Evolutionary conservation across 2,113 vertebrate genomes (phyloP).

Genomic region (Gorsachius goisagi): DNA sequence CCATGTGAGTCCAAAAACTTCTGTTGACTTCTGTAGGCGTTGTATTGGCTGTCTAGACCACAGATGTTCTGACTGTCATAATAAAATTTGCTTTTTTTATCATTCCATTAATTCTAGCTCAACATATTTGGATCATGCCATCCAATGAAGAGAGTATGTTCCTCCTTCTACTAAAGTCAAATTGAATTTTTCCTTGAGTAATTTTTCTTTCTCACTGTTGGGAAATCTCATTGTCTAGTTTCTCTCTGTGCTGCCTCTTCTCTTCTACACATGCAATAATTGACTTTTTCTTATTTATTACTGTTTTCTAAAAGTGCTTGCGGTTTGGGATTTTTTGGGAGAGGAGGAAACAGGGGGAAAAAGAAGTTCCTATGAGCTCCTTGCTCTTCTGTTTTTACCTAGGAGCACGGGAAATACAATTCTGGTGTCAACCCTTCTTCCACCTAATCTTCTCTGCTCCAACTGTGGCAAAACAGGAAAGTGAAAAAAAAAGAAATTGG

Average conservation of each 20-base stretch:
- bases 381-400: neutral
- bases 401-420: neutral
- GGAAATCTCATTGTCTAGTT: neutral
- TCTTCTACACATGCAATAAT: neutral
- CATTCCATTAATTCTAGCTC: neutral
- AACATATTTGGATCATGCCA: neutral
- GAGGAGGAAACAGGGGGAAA: neutral
- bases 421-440: neutral
- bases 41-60: neutral
- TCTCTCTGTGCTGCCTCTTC: neutral
- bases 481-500: too few relatives aligned
- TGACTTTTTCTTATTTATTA: neutral
- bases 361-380: neutral
- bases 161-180: neutral
- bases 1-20: neutral
- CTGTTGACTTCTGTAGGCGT: neutral
- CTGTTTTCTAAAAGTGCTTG: neutral
- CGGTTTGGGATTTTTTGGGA: neutral
- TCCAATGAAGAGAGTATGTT: neutral
- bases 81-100: neutral
- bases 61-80: neutral
- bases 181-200: neutral
- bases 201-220: neutral
- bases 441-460: neutral
- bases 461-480: neutral